Percentiles rank a stretch among this genome's conserved stretches.
These are phyloP conservation scores for Acromyrmex charruanus DNA, from an alignment of 1,140 invertebrate genomes.

Conservation along the genomic window DNA sequence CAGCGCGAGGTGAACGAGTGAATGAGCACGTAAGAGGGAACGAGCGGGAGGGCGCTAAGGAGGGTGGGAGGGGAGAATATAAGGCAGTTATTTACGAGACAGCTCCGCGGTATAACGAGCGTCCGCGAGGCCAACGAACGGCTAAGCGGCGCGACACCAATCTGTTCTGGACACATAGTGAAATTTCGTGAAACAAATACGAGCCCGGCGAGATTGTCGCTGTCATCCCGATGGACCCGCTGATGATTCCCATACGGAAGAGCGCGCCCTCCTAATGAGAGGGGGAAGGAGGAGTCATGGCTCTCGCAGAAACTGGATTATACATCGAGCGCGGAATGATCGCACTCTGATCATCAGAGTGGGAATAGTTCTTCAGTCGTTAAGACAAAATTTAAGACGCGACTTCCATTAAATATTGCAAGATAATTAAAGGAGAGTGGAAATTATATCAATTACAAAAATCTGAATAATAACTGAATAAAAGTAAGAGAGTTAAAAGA, in stretches of 20 bases:
- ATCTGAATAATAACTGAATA: background rate
- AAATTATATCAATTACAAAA: background rate
- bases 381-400: slow-evolving; percentile 29
- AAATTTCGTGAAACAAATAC: slow-evolving; percentile 82
- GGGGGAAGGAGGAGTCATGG: background rate
- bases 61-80: slow-evolving; percentile 76
- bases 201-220: slow-evolving; percentile 64
- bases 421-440: background rate
- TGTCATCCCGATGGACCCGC: slow-evolving; percentile 14
- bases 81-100: slow-evolving; percentile 84
- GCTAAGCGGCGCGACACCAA: slow-evolving; percentile 82
- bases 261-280: slow-evolving; percentile 38
- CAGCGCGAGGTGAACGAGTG: slow-evolving; percentile 68
- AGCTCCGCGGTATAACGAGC: slow-evolving; percentile 82
- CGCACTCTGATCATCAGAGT: background rate
- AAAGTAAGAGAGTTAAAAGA: background rate
- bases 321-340: slow-evolving; percentile 16
- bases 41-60: slow-evolving; percentile 64
- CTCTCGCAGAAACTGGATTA: slow-evolving; percentile 42
- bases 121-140: slow-evolving; percentile 81
- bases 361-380: slow-evolving; percentile 27
- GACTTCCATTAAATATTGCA: background rate
- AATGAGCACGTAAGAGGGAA: slow-evolving; percentile 71
- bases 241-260: slow-evolving; percentile 38
- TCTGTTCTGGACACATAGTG: slow-evolving; percentile 81